Evolutionary conservation across 2,888 invertebrate species (phyloP), one percentile per base, ranked within the genome.

Genomic region (Drosophila macrospina): DNA sequence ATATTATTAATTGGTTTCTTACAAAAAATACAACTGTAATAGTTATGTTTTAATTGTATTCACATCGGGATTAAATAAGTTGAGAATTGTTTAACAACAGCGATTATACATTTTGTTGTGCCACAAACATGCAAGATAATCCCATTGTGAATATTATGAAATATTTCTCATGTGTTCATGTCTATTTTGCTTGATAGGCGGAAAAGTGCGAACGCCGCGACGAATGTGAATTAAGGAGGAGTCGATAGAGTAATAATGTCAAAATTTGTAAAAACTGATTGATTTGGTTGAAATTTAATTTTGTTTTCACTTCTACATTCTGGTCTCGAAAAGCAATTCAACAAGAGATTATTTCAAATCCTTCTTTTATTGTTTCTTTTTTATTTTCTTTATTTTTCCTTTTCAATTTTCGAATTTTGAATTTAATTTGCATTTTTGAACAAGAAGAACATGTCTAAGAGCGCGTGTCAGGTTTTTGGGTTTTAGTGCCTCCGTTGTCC

Each of bases 401-500:
- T 55, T 45, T 39, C 45, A 44, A 41, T 64, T 44, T 37, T 8
- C 7, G 8, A 7, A 45, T 26, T 48, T 32, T 20, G 37, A n/a
- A n/a, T 48, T 32, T 30, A 24, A 15, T 13, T 36, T 50, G 16
- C 8, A 26, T 13, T 13, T 26, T 44, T 45, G 6, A 39, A 52
- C 50, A 39, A 28, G 30, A 55, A 37, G 5, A 73, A 52, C 32
- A 59, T 62, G 75, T 63, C 68, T 44, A 64, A 30, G 11, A 47
- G 20, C 39, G 56, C 75, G 65, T 68, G 52, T 75, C 75, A 69
- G 79, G 56, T 67, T 80, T 87, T 79, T 87, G 86, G 86, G 78
- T 85, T 84, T 80, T 73, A 83, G 88, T 83, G 88, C 80, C 89
- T 85, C 72, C 80, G 75, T 87, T 88, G 82, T 86, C 82, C 73